Conservation (phyloP, 2,888 invertebrate species). For the Phorcus lineatus region DNA sequence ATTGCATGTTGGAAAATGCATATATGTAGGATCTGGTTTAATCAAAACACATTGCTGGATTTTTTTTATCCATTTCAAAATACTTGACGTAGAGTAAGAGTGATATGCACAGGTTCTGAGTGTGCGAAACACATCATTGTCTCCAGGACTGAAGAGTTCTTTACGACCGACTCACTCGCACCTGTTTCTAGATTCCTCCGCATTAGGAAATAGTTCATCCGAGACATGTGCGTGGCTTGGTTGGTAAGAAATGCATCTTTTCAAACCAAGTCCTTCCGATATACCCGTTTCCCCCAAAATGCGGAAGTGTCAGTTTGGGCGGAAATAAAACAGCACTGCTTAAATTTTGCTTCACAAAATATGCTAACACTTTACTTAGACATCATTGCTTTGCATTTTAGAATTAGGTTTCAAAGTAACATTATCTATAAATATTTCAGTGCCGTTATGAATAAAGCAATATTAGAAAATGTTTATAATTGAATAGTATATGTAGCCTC, state of each 20-base stretch:
- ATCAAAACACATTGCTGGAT: no score
- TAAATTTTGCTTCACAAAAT: no score
- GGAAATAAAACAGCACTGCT: not conserved
- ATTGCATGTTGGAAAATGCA: no score
- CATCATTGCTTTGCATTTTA: no score
- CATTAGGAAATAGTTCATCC: conserved; percentile 13
- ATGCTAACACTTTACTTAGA: no score
- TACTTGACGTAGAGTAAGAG: not conserved
- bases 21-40: no score
- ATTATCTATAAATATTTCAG: no score
- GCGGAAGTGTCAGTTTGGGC: not conserved
- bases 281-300: not conserved
- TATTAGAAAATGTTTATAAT: no score
- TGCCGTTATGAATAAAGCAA: no score
- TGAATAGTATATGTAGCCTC: no score
- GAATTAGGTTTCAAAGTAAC: no score
- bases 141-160: not conserved
- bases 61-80: not conserved
- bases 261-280: no score
- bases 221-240: not conserved
- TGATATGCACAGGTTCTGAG: conserved; percentile 2
- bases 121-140: conserved; percentile 15
- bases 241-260: not conserved
- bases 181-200: conserved; percentile 11
- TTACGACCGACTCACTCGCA: conserved; percentile 3